These are phyloP conservation scores for Epirrita christyi DNA, from an alignment of 2,888 invertebrate species.

Conservation along the genomic window DNA sequence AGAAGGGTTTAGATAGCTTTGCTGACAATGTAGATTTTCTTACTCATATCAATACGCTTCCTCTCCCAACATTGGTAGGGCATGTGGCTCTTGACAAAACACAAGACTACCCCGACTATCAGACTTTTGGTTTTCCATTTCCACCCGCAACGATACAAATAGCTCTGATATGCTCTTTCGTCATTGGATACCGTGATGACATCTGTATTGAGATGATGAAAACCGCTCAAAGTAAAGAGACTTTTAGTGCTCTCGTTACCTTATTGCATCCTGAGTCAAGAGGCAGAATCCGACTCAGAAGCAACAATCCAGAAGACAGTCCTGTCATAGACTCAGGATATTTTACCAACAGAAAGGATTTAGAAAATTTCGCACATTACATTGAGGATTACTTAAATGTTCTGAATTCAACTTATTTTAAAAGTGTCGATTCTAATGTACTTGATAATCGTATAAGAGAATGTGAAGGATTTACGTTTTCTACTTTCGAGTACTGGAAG, in stretches of 20 bases:
- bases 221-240: neutral
- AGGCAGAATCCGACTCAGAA: slow-evolving; percentile 42
- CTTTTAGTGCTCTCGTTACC: slow-evolving; percentile 1
- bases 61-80: slow-evolving; percentile 18
- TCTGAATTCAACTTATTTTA: slow-evolving; percentile 16
- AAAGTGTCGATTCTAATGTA: neutral
- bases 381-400: slow-evolving; percentile 14
- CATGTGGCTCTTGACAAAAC: slow-evolving; percentile 40
- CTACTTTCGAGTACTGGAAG: slow-evolving; percentile 23
- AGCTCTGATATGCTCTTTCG: slow-evolving; percentile 11
- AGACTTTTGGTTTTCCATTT: slow-evolving; percentile 34
- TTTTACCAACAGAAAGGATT: slow-evolving; percentile 15
- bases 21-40: slow-evolving; percentile 47
- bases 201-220: neutral
- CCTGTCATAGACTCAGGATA: slow-evolving; percentile 52
- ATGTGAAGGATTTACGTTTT: slow-evolving; percentile 7
- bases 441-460: neutral
- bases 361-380: slow-evolving; percentile 15
- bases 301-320: slow-evolving; percentile 83
- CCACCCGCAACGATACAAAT: slow-evolving; percentile 12
- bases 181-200: slow-evolving; percentile 8
- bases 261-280: slow-evolving; percentile 21
- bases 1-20: neutral
- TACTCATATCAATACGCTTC: slow-evolving; percentile 25
- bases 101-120: slow-evolving; percentile 47